phyloP scores from a whole-genome alignment of 2,797 vertebrate genomes.

The Anguilla obscura region DNA sequence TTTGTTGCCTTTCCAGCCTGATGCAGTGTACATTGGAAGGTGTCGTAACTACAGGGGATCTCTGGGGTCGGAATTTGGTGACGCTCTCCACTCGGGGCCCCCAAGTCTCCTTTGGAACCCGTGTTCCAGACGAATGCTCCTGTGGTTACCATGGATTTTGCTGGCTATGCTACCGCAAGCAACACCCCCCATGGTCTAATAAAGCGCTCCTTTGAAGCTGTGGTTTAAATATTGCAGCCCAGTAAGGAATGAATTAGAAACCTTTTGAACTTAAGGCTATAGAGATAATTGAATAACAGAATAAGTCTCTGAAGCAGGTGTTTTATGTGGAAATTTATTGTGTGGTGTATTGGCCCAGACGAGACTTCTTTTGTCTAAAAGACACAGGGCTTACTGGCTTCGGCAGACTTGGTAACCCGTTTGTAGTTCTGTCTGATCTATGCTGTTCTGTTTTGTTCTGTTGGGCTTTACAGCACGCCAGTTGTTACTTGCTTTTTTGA shows the following conservation, averaged over 20 bases:
- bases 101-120: neutral
- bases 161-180: neutral
- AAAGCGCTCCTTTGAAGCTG: neutral
- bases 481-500: neutral
- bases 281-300: neutral
- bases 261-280: neutral
- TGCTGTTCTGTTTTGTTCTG: neutral
- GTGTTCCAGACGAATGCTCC: neutral
- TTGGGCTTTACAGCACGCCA: neutral
- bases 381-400: neutral
- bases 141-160: neutral
- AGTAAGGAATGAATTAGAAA: neutral
- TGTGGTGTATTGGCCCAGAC: neutral
- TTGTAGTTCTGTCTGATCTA: neutral
- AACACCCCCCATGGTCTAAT: neutral
- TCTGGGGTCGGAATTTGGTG: neutral
- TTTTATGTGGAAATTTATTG: constrained; percentile 1
- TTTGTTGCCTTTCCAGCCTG: neutral
- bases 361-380: neutral
- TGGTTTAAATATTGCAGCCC: neutral
- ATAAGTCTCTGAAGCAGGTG: constrained; percentile 1
- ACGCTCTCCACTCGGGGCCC: neutral
- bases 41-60: neutral
- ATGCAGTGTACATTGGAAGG: neutral
- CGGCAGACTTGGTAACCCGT: neutral